Conservation (phyloP, 2,113 vertebrate genomes). For the Nesogale talazaci region DNA sequence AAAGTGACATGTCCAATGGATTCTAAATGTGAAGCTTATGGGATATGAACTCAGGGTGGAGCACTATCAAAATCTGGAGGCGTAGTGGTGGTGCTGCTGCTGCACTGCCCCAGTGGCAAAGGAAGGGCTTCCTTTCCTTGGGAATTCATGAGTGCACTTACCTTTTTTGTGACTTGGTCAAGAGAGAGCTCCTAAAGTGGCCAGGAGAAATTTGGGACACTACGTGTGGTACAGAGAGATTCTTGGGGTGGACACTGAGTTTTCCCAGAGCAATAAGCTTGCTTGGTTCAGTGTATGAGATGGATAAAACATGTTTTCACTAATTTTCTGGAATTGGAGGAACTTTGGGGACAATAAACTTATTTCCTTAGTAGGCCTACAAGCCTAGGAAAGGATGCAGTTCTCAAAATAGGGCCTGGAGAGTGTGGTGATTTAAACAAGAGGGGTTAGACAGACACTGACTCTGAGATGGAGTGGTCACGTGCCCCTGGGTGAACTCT, state of each 20-base stretch:
- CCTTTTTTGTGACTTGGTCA: neutral
- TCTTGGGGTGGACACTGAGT: neutral
- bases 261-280: neutral
- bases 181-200: neutral
- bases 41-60: neutral
- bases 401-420: neutral
- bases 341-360: slow-evolving; percentile 9
- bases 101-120: neutral
- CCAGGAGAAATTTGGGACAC: neutral
- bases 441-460: neutral
- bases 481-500: neutral
- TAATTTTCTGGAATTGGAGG: slow-evolving; percentile 17
- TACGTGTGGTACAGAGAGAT: neutral
- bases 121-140: neutral
- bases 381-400: neutral
- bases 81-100: neutral
- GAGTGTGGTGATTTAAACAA: neutral
- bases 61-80: neutral
- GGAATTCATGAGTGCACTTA: neutral
- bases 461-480: neutral
- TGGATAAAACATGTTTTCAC: neutral
- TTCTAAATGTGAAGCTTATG: slow-evolving; percentile 56
- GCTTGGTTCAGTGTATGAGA: neutral
- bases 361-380: neutral
- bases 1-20: slow-evolving; percentile 35